A percentile compares a stretch with the other conserved stretches of the same genome.
Conservation (phyloP, 2,888 invertebrate species). For the Athalia rosae region DNA sequence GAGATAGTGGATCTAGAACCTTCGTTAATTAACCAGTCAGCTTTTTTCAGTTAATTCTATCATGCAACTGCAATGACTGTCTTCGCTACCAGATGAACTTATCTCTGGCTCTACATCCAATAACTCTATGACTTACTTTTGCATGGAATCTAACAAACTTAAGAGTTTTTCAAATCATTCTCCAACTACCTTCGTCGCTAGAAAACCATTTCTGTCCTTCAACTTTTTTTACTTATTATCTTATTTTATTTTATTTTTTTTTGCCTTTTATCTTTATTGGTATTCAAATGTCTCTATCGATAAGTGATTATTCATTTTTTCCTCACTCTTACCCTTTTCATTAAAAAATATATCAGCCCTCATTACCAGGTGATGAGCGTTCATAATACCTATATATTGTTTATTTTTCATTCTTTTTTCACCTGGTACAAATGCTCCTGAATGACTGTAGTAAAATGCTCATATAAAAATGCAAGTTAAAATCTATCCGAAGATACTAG, state of each 20-base stretch:
- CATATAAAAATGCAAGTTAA: conserved; percentile 56
- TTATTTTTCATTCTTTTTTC: conserved; percentile 5
- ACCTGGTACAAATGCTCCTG: conserved; percentile 55
- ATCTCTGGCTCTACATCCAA: conserved; percentile 2
- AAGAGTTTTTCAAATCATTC: conserved; percentile 16
- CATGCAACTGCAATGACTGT: not conserved
- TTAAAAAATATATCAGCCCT: conserved; percentile 62
- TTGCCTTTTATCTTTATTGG: not conserved
- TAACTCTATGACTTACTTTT: conserved; percentile 14
- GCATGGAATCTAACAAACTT: conserved; percentile 13
- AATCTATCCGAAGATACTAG: conserved; percentile 16
- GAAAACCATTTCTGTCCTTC: conserved; percentile 3
- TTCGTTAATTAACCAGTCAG: conserved; percentile 4
- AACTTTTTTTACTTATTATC: not conserved
- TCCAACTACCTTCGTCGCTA: not conserved
- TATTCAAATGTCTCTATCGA: too few relatives aligned
- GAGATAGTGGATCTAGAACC: conserved; percentile 20
- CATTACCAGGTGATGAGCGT: conserved; percentile 49
- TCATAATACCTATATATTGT: not conserved
- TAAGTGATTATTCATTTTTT: conserved; percentile 16
- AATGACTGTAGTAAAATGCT: conserved; percentile 61
- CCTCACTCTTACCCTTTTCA: conserved; percentile 45
- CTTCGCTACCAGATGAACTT: conserved; percentile 9
- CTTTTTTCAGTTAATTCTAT: not conserved
- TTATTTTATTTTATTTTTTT: not conserved